Evolutionary conservation across 2,797 vertebrate genomes (phyloP).

Genomic region (Lepilemur ruficaudatus): DNA sequence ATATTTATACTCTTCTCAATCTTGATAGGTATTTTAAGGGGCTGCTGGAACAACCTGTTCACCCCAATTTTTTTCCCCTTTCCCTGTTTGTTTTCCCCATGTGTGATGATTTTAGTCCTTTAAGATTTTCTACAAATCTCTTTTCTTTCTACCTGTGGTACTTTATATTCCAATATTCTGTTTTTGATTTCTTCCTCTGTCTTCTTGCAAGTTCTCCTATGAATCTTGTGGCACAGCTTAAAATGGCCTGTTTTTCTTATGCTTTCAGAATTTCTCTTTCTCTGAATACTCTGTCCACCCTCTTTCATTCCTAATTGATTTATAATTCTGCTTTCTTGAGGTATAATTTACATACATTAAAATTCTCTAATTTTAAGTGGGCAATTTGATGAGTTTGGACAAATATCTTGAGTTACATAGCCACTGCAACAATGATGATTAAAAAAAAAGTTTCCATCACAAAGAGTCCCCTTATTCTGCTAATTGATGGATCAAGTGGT

Average conservation of each 20-base stretch:
- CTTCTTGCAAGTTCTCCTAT: neutral
- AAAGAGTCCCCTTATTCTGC: neutral
- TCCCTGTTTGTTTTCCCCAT: neutral
- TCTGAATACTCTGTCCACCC: neutral
- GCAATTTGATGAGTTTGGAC: neutral
- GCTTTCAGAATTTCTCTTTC: neutral
- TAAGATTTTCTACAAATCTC: neutral
- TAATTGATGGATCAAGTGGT: fast-evolving
- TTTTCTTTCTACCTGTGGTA: neutral
- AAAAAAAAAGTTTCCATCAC: neutral
- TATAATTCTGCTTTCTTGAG: neutral
- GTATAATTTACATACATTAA: neutral
- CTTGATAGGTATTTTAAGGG: neutral
- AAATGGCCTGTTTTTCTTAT: neutral
- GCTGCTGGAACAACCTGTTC: neutral
- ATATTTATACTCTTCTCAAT: neutral
- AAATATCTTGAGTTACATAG: neutral
- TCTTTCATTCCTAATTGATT: neutral
- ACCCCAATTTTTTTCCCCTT: neutral
- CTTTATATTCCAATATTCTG: neutral
- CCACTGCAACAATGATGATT: too few relatives aligned
- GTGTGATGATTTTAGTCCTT: neutral
- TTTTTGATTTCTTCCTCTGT: neutral
- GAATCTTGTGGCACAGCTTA: neutral
- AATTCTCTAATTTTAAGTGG: neutral